Evolutionary conservation across 64 coral and sea anemone species (phyloP).

Genomic region (Cladopsammia gracilis): DNA sequence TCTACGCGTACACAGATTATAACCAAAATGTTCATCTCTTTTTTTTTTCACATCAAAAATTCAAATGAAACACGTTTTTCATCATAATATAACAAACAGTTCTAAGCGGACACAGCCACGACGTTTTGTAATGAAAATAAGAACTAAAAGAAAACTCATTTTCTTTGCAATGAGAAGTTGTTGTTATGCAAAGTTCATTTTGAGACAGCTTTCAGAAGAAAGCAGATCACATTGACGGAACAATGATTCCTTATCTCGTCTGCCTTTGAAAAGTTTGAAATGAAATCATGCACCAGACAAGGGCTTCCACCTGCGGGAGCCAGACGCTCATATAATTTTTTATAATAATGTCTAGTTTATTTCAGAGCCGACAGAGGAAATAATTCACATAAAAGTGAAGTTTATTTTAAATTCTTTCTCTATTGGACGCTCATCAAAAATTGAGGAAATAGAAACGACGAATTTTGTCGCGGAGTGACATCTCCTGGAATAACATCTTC

Average conservation of each 20-base stretch:
- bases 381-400: background rate
- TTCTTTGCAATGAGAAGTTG: background rate
- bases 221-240: background rate
- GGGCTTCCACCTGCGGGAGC: background rate
- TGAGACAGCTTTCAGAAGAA: slow-evolving; percentile 14
- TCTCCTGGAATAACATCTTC: background rate
- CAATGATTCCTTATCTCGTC: slow-evolving; percentile 20
- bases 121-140: background rate
- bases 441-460: background rate
- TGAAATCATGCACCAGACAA: background rate
- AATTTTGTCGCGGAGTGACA: background rate
- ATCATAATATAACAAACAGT: background rate
- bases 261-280: background rate
- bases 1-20: background rate
- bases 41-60: background rate
- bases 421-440: background rate
- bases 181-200: slow-evolving; percentile 7
- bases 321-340: too few relatives aligned
- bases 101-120: background rate
- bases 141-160: background rate
- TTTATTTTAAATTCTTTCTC: background rate
- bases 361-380: background rate
- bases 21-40: background rate
- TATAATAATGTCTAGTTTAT: too few relatives aligned
- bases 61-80: background rate